These are phyloP conservation scores for Phalangium opilio DNA, from an alignment of 2,888 invertebrate species.

Conservation along the genomic window DNA sequence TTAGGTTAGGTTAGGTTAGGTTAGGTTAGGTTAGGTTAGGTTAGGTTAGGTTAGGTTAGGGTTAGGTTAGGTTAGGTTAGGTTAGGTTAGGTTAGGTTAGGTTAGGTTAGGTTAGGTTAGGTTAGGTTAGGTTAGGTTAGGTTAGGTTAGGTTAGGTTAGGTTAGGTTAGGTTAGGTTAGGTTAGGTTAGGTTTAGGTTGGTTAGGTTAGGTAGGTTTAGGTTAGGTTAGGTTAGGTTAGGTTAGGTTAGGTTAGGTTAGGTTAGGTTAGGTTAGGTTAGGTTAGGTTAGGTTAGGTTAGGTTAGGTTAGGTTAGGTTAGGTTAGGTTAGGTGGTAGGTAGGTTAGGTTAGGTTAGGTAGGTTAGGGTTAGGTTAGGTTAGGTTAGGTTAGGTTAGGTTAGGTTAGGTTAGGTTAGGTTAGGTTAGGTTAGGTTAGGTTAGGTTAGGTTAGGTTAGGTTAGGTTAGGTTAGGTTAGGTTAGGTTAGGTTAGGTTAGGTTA, in stretches of 20 bases:
- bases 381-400: conserved; percentile 3
- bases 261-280: conserved; percentile 4
- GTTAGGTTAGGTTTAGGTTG: conserved; percentile 1
- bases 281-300: too few species aligned
- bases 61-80: too few species aligned
- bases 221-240: conserved; percentile 8
- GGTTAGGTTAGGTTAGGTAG: too few species aligned
- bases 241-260: conserved; percentile 4
- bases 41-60: too few species aligned
- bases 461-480: conserved; percentile 11
- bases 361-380: too few species aligned
- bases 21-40: too few species aligned
- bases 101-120: too few species aligned
- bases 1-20: too few species aligned
- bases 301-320: too few species aligned
- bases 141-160: conserved; percentile 18
- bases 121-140: too few species aligned
- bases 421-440: conserved; percentile 10
- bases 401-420: conserved; percentile 8
- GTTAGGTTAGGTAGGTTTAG: conserved; percentile 1
- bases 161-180: conserved; percentile 16
- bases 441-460: conserved; percentile 13
- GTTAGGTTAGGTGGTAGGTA: too few species aligned
- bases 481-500: conserved; percentile 6
- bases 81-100: too few species aligned